These are phyloP conservation scores for Bubalus kerabau DNA, from an alignment of 2,113 vertebrate species.

Conservation along the genomic window DNA sequence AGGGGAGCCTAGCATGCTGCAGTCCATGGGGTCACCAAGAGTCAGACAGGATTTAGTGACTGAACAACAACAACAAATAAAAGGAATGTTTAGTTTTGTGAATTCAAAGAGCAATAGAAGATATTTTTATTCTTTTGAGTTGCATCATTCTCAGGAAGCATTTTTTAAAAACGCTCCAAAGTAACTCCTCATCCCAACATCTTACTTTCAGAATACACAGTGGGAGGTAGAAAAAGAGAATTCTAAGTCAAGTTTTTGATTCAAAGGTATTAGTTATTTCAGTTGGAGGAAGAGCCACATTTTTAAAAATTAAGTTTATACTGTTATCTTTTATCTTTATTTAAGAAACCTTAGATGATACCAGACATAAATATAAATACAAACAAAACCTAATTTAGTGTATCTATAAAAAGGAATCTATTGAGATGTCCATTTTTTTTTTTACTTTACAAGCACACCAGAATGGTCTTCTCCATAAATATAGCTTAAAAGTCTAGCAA, in stretches of 20 bases:
- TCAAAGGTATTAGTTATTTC: not conserved
- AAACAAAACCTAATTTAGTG: not conserved
- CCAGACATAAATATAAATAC: not conserved
- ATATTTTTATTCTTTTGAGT: not conserved
- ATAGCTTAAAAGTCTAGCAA: not conserved
- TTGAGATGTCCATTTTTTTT: not conserved
- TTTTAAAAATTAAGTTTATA: not conserved
- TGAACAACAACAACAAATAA: not conserved
- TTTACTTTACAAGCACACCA: not conserved
- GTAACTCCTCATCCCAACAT: not conserved
- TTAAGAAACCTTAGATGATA: not conserved
- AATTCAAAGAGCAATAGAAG: not conserved
- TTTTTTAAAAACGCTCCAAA: not conserved
- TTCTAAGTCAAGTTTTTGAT: not conserved
- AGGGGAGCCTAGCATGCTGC: not conserved
- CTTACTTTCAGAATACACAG: not conserved
- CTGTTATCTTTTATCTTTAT: not conserved
- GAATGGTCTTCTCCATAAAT: not conserved
- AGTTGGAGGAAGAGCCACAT: not conserved
- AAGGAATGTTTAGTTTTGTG: not conserved
- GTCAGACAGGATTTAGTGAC: not conserved
- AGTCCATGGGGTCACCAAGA: not conserved
- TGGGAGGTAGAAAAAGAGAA: not conserved
- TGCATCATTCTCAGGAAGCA: not conserved
- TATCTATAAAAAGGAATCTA: not conserved